These are phyloP conservation scores for Ovis aries DNA, from an alignment of 2,113 vertebrate genomes.

Conservation along the genomic window DNA sequence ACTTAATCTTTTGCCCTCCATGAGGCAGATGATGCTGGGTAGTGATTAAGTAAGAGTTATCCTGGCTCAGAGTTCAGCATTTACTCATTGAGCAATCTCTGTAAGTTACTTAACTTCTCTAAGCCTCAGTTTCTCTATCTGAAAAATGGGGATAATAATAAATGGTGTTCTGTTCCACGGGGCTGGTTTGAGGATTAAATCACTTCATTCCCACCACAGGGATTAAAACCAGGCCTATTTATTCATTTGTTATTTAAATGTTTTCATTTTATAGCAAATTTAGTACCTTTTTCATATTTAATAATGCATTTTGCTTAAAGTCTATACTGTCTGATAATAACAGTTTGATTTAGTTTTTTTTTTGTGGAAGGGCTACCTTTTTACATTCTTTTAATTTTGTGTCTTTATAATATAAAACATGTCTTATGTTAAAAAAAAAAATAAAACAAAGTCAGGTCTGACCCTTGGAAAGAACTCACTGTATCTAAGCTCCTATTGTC, in stretches of 20 bases:
- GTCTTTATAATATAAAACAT: not conserved
- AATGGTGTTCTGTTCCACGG: not conserved
- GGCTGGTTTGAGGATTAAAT: no score
- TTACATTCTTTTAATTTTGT: not conserved
- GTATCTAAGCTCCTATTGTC: not conserved
- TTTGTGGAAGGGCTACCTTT: not conserved
- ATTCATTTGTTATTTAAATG: not conserved
- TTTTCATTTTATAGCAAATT: not conserved
- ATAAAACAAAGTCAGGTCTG: not conserved
- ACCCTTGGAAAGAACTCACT: not conserved
- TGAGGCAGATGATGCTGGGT: accelerated
- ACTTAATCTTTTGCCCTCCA: not conserved
- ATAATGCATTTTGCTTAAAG: not conserved
- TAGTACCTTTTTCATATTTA: not conserved
- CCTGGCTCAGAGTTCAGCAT: not conserved
- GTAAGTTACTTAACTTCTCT: not conserved
- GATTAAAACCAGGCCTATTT: not conserved
- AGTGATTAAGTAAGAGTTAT: not conserved
- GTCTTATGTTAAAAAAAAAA: not conserved
- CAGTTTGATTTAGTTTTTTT: not conserved
- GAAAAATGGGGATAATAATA: not conserved
- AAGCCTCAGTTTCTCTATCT: not conserved
- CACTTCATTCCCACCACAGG: not conserved
- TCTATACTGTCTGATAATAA: not conserved
- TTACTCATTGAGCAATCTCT: not conserved